Evolutionary conservation across 2,113 vertebrate genomes (phyloP).

Genomic region (Caracal caracal): DNA sequence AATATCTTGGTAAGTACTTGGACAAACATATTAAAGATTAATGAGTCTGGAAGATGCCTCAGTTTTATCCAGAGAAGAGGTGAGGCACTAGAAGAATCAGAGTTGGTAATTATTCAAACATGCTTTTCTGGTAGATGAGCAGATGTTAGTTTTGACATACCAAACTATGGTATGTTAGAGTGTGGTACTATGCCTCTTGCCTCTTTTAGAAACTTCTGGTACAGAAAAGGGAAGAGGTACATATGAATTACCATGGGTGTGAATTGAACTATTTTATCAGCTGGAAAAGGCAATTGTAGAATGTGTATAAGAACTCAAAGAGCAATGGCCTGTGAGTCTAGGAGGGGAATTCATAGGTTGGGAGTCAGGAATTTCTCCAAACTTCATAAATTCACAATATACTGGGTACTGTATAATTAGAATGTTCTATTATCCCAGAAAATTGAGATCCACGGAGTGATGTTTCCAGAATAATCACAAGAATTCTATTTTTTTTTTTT

Average conservation of each 20-base stretch:
- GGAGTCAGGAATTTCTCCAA: neutral
- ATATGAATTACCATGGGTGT: neutral
- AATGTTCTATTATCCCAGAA: neutral
- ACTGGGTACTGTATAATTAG: neutral
- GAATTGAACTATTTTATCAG: neutral
- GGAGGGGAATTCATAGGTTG: neutral
- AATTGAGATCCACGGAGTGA: neutral
- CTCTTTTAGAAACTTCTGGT: slow-evolving; percentile 15
- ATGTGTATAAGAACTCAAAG: neutral
- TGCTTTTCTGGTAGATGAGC: neutral
- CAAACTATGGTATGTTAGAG: neutral
- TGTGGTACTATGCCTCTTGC: neutral
- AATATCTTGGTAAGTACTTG: slow-evolving; percentile 59
- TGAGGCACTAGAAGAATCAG: neutral
- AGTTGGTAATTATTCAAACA: neutral
- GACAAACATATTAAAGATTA: slow-evolving; percentile 46
- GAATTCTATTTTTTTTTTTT: neutral
- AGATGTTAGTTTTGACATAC: slow-evolving; percentile 9
- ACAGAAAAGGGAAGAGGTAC: neutral
- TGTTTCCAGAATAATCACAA: neutral
- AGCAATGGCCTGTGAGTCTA: no score
- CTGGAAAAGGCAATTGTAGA: neutral
- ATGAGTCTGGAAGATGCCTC: slow-evolving; percentile 43
- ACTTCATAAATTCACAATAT: neutral
- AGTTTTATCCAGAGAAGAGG: slow-evolving; percentile 47